phyloP scores from a whole-genome alignment of 2,113 vertebrate species.

The Acrocephalus arundinaceus region DNA sequence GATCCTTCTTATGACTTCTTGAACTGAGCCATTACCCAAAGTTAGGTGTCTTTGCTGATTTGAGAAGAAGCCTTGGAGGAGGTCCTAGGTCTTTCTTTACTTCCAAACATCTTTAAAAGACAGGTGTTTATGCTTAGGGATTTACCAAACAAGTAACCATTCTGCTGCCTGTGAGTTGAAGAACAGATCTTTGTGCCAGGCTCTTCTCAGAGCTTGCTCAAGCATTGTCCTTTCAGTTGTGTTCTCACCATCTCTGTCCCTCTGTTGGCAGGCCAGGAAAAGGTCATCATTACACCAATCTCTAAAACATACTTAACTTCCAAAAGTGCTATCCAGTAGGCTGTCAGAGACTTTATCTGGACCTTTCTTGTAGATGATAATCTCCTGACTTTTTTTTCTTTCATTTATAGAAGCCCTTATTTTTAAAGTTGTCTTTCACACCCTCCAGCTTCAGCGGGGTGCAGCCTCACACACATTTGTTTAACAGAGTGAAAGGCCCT shows the following conservation, averaged over 20 bases:
- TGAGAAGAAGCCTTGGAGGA: background rate
- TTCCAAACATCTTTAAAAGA: background rate
- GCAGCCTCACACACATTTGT: background rate
- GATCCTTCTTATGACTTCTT: background rate
- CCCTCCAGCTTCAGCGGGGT: background rate
- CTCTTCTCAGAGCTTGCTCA: background rate
- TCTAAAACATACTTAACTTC: background rate
- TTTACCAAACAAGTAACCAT: background rate
- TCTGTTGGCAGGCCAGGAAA: background rate
- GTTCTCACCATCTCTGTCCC: background rate
- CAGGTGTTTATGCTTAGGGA: background rate
- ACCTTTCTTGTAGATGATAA: background rate
- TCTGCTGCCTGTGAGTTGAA: background rate
- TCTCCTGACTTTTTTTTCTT: background rate
- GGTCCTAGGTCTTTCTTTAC: background rate
- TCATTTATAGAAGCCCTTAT: background rate
- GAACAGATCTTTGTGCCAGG: background rate
- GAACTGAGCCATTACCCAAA: background rate
- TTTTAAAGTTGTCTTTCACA: background rate
- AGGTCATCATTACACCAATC: background rate
- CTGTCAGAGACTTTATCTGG: background rate
- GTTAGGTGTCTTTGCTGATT: background rate
- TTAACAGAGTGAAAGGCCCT: background rate
- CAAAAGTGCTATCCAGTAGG: background rate
- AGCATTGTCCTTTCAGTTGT: background rate